Evolutionary conservation across 2,888 invertebrate genomes (phyloP).

Genomic region (Erebia aethiops): DNA sequence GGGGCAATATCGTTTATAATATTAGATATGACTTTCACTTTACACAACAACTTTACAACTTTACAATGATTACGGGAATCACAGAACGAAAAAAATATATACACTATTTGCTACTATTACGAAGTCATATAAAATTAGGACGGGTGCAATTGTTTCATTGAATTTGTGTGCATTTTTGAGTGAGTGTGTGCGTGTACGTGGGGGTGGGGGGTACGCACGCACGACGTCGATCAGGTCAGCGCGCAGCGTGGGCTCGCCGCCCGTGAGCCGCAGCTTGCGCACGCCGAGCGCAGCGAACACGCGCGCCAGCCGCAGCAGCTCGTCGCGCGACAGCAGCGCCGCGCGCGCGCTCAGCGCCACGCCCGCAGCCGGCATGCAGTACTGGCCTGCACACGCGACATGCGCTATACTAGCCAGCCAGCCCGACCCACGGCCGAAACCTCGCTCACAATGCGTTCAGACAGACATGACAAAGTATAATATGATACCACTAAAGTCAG

Average conservation of each 20-base stretch:
- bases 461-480: too few relatives aligned
- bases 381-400: slow-evolving; percentile 86
- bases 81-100: too few relatives aligned
- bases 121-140: neutral
- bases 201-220: slow-evolving; percentile 74
- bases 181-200: neutral
- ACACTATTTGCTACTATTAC: neutral
- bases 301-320: slow-evolving; percentile 89
- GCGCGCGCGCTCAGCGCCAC: slow-evolving; percentile 90
- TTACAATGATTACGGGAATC: too few relatives aligned
- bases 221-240: slow-evolving; percentile 93
- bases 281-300: slow-evolving; percentile 95
- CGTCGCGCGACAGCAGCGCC: slow-evolving; percentile 90
- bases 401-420: neutral
- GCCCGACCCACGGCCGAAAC: too few relatives aligned
- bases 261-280: slow-evolving; percentile 96
- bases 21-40: too few relatives aligned
- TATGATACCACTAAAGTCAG: too few relatives aligned
- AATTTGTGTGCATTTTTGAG: neutral
- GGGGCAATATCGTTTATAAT: too few relatives aligned
- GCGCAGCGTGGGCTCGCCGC: slow-evolving; percentile 97
- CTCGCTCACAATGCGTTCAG: too few relatives aligned
- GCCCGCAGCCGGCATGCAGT: slow-evolving; percentile 99
- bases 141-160: too few relatives aligned
- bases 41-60: too few relatives aligned